phyloP scores from a whole-genome alignment of 2,797 vertebrate genomes.

The Scolopax bukidnonensis region DNA sequence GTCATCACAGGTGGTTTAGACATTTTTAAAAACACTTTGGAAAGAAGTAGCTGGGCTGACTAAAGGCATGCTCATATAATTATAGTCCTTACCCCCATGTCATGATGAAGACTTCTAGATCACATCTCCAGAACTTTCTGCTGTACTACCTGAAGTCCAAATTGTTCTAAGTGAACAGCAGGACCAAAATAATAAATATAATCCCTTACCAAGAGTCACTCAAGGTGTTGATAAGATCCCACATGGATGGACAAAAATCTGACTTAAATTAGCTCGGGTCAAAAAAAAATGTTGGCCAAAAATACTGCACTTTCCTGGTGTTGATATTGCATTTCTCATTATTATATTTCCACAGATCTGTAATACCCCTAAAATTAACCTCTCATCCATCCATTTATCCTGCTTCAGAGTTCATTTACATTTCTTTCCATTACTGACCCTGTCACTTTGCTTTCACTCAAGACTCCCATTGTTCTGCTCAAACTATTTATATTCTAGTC shows the following conservation, averaged over 20 bases:
- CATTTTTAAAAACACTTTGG: neutral
- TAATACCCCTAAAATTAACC: neutral
- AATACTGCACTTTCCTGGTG: neutral
- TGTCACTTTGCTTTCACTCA: neutral
- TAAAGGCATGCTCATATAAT: neutral
- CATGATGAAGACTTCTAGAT: neutral
- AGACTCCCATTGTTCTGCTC: neutral
- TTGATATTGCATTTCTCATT: neutral
- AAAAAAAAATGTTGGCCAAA: neutral
- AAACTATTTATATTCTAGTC: slow-evolving; percentile 50
- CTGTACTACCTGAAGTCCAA: neutral
- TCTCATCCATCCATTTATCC: neutral
- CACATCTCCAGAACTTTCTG: neutral
- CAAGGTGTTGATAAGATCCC: neutral
- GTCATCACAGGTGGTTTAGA: neutral
- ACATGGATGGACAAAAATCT: neutral
- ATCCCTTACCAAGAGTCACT: neutral
- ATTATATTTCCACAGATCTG: neutral
- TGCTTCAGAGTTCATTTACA: slow-evolving; percentile 1
- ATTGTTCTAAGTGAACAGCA: neutral
- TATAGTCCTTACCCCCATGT: neutral
- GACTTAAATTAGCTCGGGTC: neutral
- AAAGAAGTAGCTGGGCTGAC: neutral
- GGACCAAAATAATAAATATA: neutral
- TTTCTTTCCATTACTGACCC: slow-evolving; percentile 2